phyloP scores from a whole-genome alignment of 2,113 vertebrate genomes.

The Podiceps cristatus region DNA sequence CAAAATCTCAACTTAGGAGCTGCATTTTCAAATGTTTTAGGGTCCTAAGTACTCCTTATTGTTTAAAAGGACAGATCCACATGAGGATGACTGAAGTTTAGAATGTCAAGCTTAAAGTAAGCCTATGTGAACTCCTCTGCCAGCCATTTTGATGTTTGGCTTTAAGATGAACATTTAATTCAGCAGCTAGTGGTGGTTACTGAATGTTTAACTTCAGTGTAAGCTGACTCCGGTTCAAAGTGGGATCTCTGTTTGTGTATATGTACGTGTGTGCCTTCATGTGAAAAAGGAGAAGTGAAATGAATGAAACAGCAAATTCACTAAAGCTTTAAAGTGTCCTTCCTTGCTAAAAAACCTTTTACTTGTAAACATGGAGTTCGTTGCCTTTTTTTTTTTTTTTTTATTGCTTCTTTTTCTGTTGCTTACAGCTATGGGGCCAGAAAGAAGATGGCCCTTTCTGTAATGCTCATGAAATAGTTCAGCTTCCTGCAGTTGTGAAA shows the following conservation, averaged over 20 bases:
- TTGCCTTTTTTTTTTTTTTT: background rate
- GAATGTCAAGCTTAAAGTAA: slow-evolving; percentile 6
- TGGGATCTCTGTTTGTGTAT: background rate
- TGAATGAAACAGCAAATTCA: background rate
- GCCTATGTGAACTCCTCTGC: background rate
- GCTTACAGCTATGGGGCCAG: background rate
- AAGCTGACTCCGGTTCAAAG: background rate
- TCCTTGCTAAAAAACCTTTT: slow-evolving; percentile 1
- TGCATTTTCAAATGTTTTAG: background rate
- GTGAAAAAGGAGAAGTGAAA: slow-evolving; percentile 23
- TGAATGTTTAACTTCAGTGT: background rate
- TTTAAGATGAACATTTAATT: background rate
- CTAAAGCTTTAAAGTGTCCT: slow-evolving; percentile 76
- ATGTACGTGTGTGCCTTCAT: background rate
- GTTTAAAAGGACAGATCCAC: slow-evolving; percentile 15
- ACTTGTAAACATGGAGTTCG: background rate
- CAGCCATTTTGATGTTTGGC: background rate
- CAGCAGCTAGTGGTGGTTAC: background rate
- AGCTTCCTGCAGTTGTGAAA: background rate
- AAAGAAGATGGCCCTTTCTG: background rate
- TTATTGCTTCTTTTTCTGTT: background rate
- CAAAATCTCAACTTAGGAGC: background rate
- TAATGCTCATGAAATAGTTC: background rate
- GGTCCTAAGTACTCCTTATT: background rate
- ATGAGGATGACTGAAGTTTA: slow-evolving; percentile 13